Evolutionary conservation across 2,888 invertebrate genomes (phyloP).

Genomic region (Marasmarcha lunaedactyla): DNA sequence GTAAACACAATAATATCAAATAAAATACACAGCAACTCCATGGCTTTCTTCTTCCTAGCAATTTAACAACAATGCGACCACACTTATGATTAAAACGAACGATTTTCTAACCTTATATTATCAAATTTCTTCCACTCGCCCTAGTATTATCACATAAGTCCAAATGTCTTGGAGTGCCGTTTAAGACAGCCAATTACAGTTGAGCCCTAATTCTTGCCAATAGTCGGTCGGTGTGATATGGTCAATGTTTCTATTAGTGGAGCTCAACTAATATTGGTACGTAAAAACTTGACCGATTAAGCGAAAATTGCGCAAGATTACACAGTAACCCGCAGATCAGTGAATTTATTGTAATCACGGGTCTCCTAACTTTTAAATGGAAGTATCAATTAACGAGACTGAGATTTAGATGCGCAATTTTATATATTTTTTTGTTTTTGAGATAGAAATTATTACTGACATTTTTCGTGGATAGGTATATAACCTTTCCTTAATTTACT

Average conservation of each 20-base stretch:
- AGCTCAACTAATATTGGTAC: constrained; percentile 23
- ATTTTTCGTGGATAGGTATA: too few species aligned
- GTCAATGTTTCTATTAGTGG: background rate
- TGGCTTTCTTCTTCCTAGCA: constrained; percentile 28
- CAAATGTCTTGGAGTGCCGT: constrained; percentile 53
- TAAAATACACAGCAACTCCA: constrained; percentile 31
- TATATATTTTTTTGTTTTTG: constrained; percentile 5
- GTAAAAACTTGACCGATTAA: constrained; percentile 50
- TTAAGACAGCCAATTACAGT: constrained; percentile 15
- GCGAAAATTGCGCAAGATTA: constrained; percentile 65
- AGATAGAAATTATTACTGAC: too few species aligned
- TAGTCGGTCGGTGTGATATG: background rate
- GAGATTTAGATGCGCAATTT: constrained; percentile 37
- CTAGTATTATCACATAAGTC: constrained; percentile 67
- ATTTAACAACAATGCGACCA: constrained; percentile 52
- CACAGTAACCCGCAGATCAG: constrained; percentile 19
- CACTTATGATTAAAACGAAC: constrained; percentile 54
- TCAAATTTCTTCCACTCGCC: constrained; percentile 63
- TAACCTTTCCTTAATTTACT: too few species aligned
- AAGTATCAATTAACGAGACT: constrained; percentile 42
- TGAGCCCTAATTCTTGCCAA: background rate
- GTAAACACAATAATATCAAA: too few species aligned
- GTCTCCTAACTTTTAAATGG: constrained; percentile 49
- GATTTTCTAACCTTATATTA: constrained; percentile 65
- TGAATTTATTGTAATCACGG: constrained; percentile 52